Conservation (phyloP, 1,140 invertebrate genomes). For the Diorhabda carinulata region DNA sequence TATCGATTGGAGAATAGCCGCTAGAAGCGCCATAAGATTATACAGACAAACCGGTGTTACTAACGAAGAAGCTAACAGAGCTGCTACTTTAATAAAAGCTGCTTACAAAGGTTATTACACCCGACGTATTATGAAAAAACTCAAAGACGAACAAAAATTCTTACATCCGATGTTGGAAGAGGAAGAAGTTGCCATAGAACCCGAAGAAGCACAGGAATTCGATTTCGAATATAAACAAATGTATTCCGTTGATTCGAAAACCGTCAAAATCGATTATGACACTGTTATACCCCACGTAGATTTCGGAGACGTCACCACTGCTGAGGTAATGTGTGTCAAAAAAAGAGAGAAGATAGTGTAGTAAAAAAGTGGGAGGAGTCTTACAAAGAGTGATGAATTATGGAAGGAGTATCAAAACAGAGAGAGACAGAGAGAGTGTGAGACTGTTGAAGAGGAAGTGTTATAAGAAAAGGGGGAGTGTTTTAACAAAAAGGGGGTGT, state of each 20-base stretch:
- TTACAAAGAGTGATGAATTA: too few relatives aligned
- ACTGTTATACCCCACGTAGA: conserved; percentile 30
- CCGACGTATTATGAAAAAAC: conserved; percentile 25
- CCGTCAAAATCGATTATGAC: conserved; percentile 29
- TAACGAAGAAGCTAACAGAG: conserved; percentile 46
- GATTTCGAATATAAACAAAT: not conserved
- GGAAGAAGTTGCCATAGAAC: conserved; percentile 3
- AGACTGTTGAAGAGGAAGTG: too few relatives aligned
- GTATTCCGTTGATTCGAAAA: conserved; percentile 6
- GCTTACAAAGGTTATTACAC: conserved; percentile 51
- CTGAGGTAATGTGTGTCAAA: not conserved
- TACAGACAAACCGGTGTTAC: conserved; percentile 48
- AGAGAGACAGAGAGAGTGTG: too few relatives aligned
- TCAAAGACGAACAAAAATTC: conserved; percentile 3
- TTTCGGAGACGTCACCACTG: conserved; percentile 19
- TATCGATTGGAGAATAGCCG: conserved; percentile 51
- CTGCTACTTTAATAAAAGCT: conserved; percentile 47
- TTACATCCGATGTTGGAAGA: conserved; percentile 8
- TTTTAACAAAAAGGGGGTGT: too few relatives aligned
- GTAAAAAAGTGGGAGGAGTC: too few relatives aligned
- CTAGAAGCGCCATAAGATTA: conserved; percentile 47
- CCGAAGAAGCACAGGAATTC: not conserved
- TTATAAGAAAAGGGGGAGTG: too few relatives aligned
- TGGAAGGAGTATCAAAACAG: too few relatives aligned
- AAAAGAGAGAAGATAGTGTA: too few relatives aligned